Base-by-base conservation (phyloP, 2,888 invertebrate species). In the Chaitophorus viminalis region DNA sequence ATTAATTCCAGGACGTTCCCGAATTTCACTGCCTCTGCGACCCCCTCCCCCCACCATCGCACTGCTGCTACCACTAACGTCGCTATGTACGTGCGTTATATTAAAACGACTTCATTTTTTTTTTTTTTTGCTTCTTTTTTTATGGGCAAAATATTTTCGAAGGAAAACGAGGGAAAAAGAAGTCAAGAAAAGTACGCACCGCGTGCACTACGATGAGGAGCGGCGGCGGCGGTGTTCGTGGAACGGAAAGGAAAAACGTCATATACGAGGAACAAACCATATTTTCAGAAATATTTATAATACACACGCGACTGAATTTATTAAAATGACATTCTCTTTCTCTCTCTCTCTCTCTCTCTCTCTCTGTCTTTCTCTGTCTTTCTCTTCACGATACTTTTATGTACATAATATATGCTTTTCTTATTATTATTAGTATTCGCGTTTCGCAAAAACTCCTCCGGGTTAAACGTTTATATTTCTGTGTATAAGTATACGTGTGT, bases 231-330 rank as follows among this genome's bases (percentile, higher is more conserved):
- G 18, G 52, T 52, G n/a, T 8, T 18, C 31, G 77, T 36, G 65
- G 81, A 31, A 3, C 18, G 11, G 65, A 25, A 76, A 21, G 84
- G n/a, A 76, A 76, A 79, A 72, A 81, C 87, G 87, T 87, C 87
- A 81, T 87, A 87, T n/a, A 87, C 87, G 79, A 81, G 81, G 60
- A 81, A 87, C 79, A 87, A 87, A 87, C 87, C 87, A 87, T 87
- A 87, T 87, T 87, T 87, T 60, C 81, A 81, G 87, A 87, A 87
- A 81, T 87, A 87, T 87, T 87, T 87, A 87, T 87, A 87, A 81
- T 87, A 87, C 79, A 87, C 87, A 87, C 87, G 87, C 87, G 87
- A 87, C 79, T 81, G 87, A 87, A 87, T 87, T 87, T 87, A 87
- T 87, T 87, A 87, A 87, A 87, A 74, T 74, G 78, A 78, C 86